Conservation (phyloP, 2,888 invertebrate genomes). For the Psococerastis gibbosa region DNA sequence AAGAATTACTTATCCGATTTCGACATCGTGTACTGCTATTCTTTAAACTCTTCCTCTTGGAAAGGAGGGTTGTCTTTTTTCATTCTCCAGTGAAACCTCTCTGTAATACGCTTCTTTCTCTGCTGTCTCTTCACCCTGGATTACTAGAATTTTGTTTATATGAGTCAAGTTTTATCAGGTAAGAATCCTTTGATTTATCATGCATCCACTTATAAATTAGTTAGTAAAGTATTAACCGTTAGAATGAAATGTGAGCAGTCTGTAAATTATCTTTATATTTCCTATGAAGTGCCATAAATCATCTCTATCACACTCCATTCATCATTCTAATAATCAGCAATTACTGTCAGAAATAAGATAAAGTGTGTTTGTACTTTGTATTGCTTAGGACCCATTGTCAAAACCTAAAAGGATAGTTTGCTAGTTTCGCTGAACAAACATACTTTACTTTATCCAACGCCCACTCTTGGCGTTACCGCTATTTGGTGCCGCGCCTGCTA, state of each 20-base stretch:
- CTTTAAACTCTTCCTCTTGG: conserved; percentile 79
- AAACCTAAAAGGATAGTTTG: too few species aligned
- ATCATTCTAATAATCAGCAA: too few species aligned
- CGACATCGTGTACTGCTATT: conserved; percentile 80
- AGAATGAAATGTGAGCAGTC: too few species aligned
- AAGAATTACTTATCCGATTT: conserved; percentile 66
- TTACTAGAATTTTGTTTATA: conserved; percentile 69
- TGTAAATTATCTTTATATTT: conserved; percentile 10
- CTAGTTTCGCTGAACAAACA: too few species aligned
- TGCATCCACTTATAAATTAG: conserved; percentile 28
- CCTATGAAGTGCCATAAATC: conserved; percentile 8
- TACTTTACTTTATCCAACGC: too few species aligned
- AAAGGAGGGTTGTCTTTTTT: conserved; percentile 77
- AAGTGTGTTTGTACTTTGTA: too few species aligned
- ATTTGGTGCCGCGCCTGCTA: too few species aligned
- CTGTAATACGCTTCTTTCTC: conserved; percentile 67
- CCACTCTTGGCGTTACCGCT: too few species aligned
- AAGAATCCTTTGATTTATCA: conserved; percentile 21
- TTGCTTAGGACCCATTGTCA: too few species aligned
- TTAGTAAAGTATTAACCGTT: conserved; percentile 32
- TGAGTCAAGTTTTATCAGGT: conserved; percentile 66
- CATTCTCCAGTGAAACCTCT: conserved; percentile 82
- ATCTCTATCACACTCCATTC: too few species aligned
- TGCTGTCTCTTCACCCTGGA: conserved; percentile 78
- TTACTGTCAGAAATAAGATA: too few species aligned